Evolutionary conservation across 2,797 vertebrate genomes (phyloP), one percentile per base, ranked within the genome.

Genomic region (Fistularia tabacaria): DNA sequence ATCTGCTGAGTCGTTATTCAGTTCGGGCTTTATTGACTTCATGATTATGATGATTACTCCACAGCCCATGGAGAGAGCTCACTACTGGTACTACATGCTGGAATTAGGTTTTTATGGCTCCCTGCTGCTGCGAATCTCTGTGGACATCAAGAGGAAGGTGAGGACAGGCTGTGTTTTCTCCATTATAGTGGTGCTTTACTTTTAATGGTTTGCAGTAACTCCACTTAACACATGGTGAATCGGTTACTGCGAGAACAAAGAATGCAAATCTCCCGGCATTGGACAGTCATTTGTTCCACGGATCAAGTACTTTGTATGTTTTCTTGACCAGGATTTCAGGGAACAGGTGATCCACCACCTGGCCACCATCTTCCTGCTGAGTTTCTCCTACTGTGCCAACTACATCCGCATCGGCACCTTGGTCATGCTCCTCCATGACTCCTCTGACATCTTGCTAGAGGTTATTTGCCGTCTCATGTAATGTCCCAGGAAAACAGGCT

Each of bases 291-390:
- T 36, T 6, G 25, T 25, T 25, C 25, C 25, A 25, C 25, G 25
- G 25, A 25, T 2, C 25, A 25, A 5, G 25, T 25, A 25, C 25
- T 25, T 3, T 25, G 25, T 25, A 25, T 25, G 25, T 25, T 37
- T 68, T 2, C 6, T 69, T 51, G 51, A 9, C 10, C 60, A 98
- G 96, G 96, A 98, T 57, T 98, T 98, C 71, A 95, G 92, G 52
- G 94, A 98, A 43, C 96, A 98, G 72, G 91, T 98, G 57, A 88
- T 98, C 67, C 96, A 98, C 76, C 96, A 98, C 1, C 88, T 98
- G 0, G 93, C 95, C 62, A 97, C 96, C 58, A 94, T 98, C 69
- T 87, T 95, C 66, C 90, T 98, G 81, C 92, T 98, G 38, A 92
- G 92, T 69, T 98, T 98, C 90, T 98, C 96, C 55, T 98, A 96